A percentile compares a stretch with the other conserved stretches of the same genome.
These are phyloP conservation scores for Trissolcus basalis DNA, from an alignment of 1,140 invertebrate genomes.

Conservation along the genomic window DNA sequence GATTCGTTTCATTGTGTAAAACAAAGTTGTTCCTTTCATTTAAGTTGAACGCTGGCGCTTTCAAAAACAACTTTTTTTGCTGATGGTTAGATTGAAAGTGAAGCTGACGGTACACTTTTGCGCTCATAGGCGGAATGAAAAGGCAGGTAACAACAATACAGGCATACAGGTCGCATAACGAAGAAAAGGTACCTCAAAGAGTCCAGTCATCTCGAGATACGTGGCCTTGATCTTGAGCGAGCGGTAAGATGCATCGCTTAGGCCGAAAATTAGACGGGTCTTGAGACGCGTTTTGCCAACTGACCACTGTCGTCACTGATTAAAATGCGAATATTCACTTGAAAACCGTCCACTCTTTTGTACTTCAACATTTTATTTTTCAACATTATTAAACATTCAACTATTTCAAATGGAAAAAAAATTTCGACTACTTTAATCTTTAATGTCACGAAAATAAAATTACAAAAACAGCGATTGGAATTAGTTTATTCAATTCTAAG, in stretches of 20 bases:
- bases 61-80: slow-evolving; percentile 54
- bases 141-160: slow-evolving; percentile 57
- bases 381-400: too few species aligned
- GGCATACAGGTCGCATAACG: slow-evolving; percentile 41
- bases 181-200: slow-evolving; percentile 70
- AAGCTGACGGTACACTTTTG: slow-evolving; percentile 59
- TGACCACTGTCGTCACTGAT: slow-evolving; percentile 49
- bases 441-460: too few species aligned
- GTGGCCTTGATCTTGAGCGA: slow-evolving; percentile 74
- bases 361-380: too few species aligned
- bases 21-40: slow-evolving; percentile 58
- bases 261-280: slow-evolving; percentile 65
- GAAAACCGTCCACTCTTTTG: neutral
- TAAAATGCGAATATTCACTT: slow-evolving; percentile 25
- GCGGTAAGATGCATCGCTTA: slow-evolving; percentile 67
- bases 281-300: slow-evolving; percentile 65
- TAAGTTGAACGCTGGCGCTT: slow-evolving; percentile 48
- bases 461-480: too few species aligned
- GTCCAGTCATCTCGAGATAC: slow-evolving; percentile 72
- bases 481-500: too few species aligned
- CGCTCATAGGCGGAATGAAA: slow-evolving; percentile 54
- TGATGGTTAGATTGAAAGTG: slow-evolving; percentile 50
- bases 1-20: slow-evolving; percentile 56
- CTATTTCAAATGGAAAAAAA: too few species aligned
- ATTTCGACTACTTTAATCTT: too few species aligned